Conservation (phyloP, 2,888 invertebrate genomes). For the Exephanes ischioxanthus region DNA sequence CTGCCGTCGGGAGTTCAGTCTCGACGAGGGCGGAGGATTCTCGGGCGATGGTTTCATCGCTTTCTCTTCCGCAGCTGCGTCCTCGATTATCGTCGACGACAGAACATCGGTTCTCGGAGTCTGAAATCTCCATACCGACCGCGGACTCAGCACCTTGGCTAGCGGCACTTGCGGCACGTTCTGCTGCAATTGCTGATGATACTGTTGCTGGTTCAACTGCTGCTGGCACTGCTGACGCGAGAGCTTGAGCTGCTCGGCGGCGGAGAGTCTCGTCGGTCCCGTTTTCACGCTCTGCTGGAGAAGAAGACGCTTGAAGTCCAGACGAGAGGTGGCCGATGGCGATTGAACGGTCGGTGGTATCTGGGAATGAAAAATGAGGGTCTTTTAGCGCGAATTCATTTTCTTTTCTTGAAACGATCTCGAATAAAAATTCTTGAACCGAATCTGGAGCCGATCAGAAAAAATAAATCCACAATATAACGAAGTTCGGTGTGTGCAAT, state of each 20-base stretch:
- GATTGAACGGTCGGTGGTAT: slow-evolving; percentile 81
- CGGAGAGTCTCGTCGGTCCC: slow-evolving; percentile 89
- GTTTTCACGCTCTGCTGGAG: slow-evolving; percentile 91
- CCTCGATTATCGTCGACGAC: slow-evolving; percentile 94
- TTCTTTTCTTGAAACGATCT: background rate
- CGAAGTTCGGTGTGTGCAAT: background rate
- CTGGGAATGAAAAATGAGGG: slow-evolving; percentile 70
- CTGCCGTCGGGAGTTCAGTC: slow-evolving; percentile 74
- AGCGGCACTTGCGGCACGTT: slow-evolving; percentile 74
- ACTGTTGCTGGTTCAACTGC: slow-evolving; percentile 79
- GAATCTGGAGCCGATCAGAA: background rate
- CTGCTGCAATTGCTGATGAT: slow-evolving; percentile 84
- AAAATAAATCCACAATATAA: background rate
- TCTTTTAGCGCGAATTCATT: background rate
- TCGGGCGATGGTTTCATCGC: slow-evolving; percentile 83
- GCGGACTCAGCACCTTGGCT: slow-evolving; percentile 89
- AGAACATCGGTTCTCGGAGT: slow-evolving; percentile 93
- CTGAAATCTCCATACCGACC: slow-evolving; percentile 91
- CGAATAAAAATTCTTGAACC: background rate
- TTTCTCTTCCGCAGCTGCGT: slow-evolving; percentile 92
- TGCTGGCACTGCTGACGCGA: slow-evolving; percentile 86
- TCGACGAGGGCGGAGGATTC: slow-evolving; percentile 73
- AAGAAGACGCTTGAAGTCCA: slow-evolving; percentile 93
- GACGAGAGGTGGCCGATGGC: slow-evolving; percentile 91
- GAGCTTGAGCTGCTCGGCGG: slow-evolving; percentile 92